Conservation (phyloP, 2,888 invertebrate species). For the Macropis europaea region DNA sequence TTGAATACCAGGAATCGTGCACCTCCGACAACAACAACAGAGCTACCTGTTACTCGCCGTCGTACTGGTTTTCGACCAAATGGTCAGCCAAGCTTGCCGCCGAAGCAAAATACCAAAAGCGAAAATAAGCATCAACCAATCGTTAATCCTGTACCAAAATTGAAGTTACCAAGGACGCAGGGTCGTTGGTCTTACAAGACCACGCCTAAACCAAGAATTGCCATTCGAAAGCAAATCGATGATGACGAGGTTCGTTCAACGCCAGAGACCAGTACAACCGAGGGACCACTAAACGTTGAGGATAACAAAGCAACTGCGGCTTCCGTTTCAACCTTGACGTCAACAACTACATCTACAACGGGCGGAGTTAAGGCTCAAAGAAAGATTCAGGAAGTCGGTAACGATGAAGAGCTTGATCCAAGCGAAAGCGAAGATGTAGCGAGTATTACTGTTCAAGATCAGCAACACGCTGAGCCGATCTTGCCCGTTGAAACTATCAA, state of each 20-base stretch:
- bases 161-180: constrained; percentile 90
- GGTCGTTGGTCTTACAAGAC: constrained; percentile 96
- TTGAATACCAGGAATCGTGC: constrained; percentile 50
- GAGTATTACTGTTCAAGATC: constrained; percentile 73
- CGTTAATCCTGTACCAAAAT: constrained; percentile 86
- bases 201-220: constrained; percentile 91
- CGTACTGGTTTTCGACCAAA: constrained; percentile 87
- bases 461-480: constrained; percentile 77
- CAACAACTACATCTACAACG: constrained; percentile 81
- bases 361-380: constrained; percentile 58
- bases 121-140: constrained; percentile 60
- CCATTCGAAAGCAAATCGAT: constrained; percentile 86
- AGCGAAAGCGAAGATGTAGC: constrained; percentile 83
- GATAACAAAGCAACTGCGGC: constrained; percentile 26
- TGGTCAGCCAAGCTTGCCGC: constrained; percentile 81
- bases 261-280: constrained; percentile 58
- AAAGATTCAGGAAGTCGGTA: constrained; percentile 68
- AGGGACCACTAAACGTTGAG: constrained; percentile 26
- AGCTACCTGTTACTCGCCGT: constrained; percentile 69
- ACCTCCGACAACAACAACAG: constrained; percentile 74
- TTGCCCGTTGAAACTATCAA: constrained; percentile 89
- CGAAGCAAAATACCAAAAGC: constrained; percentile 58
- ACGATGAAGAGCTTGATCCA: constrained; percentile 84
- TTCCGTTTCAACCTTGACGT: constrained; percentile 49
- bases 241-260: constrained; percentile 70